Conservation (phyloP, 2,113 vertebrate species). For the Dromas ardeola region DNA sequence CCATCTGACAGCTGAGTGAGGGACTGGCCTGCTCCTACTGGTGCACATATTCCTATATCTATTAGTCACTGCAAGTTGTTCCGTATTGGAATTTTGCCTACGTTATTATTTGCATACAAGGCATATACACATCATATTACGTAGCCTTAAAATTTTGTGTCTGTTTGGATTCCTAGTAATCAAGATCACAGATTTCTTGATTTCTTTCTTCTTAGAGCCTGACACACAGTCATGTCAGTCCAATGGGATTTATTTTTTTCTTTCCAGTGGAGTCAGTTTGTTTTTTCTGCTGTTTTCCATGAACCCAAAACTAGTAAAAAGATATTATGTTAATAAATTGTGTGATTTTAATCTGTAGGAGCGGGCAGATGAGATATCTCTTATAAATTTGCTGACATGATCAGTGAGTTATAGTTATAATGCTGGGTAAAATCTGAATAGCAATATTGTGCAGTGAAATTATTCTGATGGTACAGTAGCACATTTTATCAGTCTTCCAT, state of each 20-base stretch:
- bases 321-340: background rate
- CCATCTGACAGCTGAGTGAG: slow-evolving; percentile 27
- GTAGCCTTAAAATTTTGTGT: background rate
- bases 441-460: background rate
- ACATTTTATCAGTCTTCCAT: background rate
- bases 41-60: background rate
- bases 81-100: slow-evolving; percentile 15
- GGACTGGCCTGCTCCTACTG: slow-evolving; percentile 2
- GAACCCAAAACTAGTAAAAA: background rate
- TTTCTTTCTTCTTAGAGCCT: background rate
- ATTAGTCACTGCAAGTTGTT: slow-evolving; percentile 21
- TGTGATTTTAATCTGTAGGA: background rate
- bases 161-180: background rate
- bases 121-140: background rate
- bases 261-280: background rate
- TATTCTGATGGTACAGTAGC: background rate
- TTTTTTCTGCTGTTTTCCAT: background rate
- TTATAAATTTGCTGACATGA: background rate
- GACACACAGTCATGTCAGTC: background rate
- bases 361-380: background rate
- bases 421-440: background rate
- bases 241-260: background rate
- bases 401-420: background rate
- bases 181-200: background rate
- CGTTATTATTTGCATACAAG: slow-evolving; percentile 36